Percentiles rank a stretch among this genome's conserved stretches.
phyloP scores from a whole-genome alignment of 2,113 vertebrate species.

The Herpetotheres cachinnans region DNA sequence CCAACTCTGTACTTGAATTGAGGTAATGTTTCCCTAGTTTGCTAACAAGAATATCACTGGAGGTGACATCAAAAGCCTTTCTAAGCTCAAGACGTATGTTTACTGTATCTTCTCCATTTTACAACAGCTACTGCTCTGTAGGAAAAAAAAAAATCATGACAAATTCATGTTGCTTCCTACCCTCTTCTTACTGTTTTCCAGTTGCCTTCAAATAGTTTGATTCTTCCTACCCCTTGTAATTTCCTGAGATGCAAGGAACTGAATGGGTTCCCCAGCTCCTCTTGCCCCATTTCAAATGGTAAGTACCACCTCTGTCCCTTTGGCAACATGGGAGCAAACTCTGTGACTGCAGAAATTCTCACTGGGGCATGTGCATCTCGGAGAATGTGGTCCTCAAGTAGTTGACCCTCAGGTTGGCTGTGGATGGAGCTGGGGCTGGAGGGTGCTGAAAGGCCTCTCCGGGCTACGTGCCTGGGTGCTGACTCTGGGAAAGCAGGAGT shows the following conservation, averaged over 20 bases:
- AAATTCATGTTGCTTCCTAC: background rate
- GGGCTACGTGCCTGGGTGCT: rapidly evolving
- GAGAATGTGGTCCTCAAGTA: background rate
- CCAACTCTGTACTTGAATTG: background rate
- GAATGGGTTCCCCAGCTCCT: background rate
- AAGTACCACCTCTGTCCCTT: background rate
- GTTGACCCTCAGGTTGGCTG: background rate
- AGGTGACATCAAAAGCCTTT: background rate
- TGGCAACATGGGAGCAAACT: background rate
- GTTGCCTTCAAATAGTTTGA: background rate
- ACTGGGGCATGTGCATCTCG: rapidly evolving
- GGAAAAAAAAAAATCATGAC: background rate
- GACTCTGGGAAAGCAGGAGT: background rate
- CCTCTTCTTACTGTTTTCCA: background rate
- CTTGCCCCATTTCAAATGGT: background rate
- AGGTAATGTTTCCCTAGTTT: background rate
- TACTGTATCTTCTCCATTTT: background rate
- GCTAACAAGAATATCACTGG: background rate
- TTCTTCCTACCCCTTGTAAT: background rate
- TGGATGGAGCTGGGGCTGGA: background rate
- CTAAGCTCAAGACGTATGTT: background rate
- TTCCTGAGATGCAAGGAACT: background rate
- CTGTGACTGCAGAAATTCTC: background rate
- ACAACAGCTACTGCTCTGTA: background rate
- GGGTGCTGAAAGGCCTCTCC: rapidly evolving